Evolutionary conservation across 2,888 invertebrate species (phyloP).

Genomic region (Sicus ferrugineus): DNA sequence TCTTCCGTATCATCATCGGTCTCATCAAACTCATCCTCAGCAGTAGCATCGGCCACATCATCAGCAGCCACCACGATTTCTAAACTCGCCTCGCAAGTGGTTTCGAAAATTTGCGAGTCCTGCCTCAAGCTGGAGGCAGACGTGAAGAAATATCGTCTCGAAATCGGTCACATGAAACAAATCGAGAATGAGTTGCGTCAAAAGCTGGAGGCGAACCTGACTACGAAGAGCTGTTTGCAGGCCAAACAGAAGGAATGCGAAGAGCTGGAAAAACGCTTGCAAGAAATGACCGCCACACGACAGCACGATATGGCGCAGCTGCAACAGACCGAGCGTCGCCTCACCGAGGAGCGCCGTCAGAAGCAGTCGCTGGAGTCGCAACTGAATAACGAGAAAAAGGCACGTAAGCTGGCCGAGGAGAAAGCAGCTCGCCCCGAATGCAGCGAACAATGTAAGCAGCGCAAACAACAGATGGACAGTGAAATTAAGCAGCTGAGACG

Average conservation of each 20-base stretch:
- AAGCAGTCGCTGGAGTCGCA: conserved; percentile 78
- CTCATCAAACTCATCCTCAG: conserved; percentile 48
- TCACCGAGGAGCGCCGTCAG: conserved; percentile 82
- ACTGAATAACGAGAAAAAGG: conserved; percentile 76
- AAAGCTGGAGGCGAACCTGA: conserved; percentile 68
- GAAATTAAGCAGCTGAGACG: conserved; percentile 73
- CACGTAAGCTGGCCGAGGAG: conserved; percentile 68
- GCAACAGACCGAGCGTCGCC: conserved; percentile 78
- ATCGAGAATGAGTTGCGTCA: conserved; percentile 64
- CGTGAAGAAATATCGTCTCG: conserved; percentile 62
- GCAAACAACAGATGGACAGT: conserved; percentile 74
- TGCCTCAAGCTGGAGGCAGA: conserved; percentile 64
- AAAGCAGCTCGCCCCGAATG: conserved; percentile 70
- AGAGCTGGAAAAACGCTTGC: conserved; percentile 83
- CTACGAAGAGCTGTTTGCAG: conserved; percentile 81
- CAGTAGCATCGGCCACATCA: conserved; percentile 57
- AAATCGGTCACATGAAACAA: conserved; percentile 64
- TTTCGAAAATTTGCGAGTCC: conserved; percentile 63
- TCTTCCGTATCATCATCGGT: conserved; percentile 45
- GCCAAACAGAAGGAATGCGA: conserved; percentile 78
- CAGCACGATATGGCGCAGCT: conserved; percentile 82
- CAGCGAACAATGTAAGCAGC: conserved; percentile 72
- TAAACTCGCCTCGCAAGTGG: conserved; percentile 62
- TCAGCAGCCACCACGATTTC: conserved; percentile 57
- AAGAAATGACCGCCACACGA: conserved; percentile 76